Evolutionary conservation across 2,113 vertebrate genomes (phyloP), one percentile per base, ranked within the genome.

Genomic region (Peucedramus taeniatus): DNA sequence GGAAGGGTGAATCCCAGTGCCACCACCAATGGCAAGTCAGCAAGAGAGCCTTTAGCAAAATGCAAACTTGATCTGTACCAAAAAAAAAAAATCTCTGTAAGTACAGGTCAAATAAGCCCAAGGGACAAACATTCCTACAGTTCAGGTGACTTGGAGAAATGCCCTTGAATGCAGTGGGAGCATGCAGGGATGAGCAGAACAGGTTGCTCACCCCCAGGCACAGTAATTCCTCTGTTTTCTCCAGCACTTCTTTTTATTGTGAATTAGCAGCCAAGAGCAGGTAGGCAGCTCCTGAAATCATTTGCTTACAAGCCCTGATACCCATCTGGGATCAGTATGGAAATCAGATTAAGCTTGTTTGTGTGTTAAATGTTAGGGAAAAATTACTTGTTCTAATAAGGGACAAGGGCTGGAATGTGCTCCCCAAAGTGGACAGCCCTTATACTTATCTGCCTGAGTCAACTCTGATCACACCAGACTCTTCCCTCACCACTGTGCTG

Each of bases 311-410:
- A 94, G 82, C 90, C 78, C 59, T 53, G 70, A 87, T 96, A 89
- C 59, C 69, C 97, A 94, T 96, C 94, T 97, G 97, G 90, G 96
- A 97, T 89, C 83, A 91, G 86, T 51, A 95, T n/a, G 94, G 92
- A 96, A 96, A 97, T 97, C 97, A 97, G 95, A 96, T 97, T 96
- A 97, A 92, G 94, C 94, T 97, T 97, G 96, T 97, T 97, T 97
- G 92, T 89, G 81, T 97, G 96, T 97, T 97, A 96, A 97, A 97
- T 96, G 94, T 97, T 96, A 87, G 60, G 87, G 92, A 94, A 96
- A 96, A 94, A 96, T 97, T 37, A 94, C 96, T 97, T 93, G 90
- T 96, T 97, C 56, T 95, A 97, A 96, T 95, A 97, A 95, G 94
- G 82, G 87, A 87, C 89, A 81, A 83, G 37, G 78, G 56, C 53